Conservation (phyloP, 2,797 vertebrate genomes). For the Xenentodon cancila region DNA sequence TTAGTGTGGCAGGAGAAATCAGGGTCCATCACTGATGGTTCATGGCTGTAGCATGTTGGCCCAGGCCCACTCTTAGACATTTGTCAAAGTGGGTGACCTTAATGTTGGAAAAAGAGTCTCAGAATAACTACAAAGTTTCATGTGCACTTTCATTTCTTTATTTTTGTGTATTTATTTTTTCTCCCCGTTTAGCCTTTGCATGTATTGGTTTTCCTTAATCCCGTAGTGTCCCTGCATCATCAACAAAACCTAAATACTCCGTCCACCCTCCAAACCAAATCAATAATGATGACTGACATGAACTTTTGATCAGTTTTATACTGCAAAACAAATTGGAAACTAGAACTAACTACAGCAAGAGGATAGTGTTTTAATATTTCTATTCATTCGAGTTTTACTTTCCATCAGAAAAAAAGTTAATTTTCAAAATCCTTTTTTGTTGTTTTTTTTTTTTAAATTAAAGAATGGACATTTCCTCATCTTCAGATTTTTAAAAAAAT, state of each 20-base stretch:
- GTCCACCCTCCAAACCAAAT: constrained; percentile 22
- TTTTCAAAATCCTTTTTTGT: constrained; percentile 20
- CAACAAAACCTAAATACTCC: constrained; percentile 37
- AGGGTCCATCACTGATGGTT: constrained; percentile 34
- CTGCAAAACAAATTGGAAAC: neutral
- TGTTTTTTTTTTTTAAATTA: too few relatives aligned
- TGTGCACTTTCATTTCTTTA: constrained; percentile 19
- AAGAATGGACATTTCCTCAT: constrained; percentile 1
- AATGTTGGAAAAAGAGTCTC: constrained; percentile 42
- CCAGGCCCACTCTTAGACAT: constrained; percentile 25
- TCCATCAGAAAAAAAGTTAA: constrained; percentile 16
- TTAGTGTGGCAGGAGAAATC: constrained; percentile 37
- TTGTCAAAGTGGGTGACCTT: constrained; percentile 29
- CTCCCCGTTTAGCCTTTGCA: constrained; percentile 42
- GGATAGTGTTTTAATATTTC: neutral
- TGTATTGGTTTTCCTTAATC: constrained; percentile 33
- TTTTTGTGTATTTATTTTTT: constrained; percentile 13
- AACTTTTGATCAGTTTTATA: constrained; percentile 19
- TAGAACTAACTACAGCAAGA: constrained; percentile 15
- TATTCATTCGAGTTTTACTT: neutral
- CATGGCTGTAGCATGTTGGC: constrained; percentile 15
- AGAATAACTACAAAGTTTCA: constrained; percentile 28
- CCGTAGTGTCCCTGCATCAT: constrained; percentile 45
- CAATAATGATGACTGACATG: constrained; percentile 21
- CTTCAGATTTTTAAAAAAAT: constrained; percentile 35